Conservation (phyloP, 2,888 invertebrate species). For the Drosophila pseudotakahashii region DNA sequence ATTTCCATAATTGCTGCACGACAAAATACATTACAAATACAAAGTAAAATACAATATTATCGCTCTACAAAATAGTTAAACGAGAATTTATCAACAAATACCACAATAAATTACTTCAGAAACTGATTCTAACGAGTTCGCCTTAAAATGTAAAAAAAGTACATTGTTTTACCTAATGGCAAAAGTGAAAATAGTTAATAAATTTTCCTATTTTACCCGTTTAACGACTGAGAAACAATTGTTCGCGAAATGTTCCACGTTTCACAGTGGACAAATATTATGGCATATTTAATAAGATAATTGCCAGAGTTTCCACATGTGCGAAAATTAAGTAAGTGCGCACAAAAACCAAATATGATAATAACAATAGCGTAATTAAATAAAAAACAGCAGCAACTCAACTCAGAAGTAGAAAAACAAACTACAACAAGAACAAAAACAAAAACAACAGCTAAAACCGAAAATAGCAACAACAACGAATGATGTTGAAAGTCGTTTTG, state of each 20-base stretch:
- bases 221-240: background rate
- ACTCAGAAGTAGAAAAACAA: conserved; percentile 31
- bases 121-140: too few species aligned
- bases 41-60: too few species aligned
- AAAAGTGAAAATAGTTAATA: background rate
- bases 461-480: conserved; percentile 46
- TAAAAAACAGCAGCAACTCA: conserved; percentile 41
- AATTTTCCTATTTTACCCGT: background rate
- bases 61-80: too few species aligned
- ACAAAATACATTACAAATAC: too few species aligned
- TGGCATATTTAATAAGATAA: conserved; percentile 29
- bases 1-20: too few species aligned
- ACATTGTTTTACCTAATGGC: background rate
- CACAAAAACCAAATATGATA: conserved; percentile 50
- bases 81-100: too few species aligned
- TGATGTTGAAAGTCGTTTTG: conserved; percentile 83
- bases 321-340: conserved; percentile 31
- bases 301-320: conserved; percentile 60
- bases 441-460: conserved; percentile 12
- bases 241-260: conserved; percentile 19
- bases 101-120: too few species aligned
- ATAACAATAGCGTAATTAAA: conserved; percentile 67
- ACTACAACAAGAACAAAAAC: too few species aligned
- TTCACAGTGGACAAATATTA: conserved; percentile 18
- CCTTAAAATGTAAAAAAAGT: too few species aligned